Evolutionary conservation across 2,888 invertebrate species (phyloP).

Genomic region (Leptopterna dolabrata): DNA sequence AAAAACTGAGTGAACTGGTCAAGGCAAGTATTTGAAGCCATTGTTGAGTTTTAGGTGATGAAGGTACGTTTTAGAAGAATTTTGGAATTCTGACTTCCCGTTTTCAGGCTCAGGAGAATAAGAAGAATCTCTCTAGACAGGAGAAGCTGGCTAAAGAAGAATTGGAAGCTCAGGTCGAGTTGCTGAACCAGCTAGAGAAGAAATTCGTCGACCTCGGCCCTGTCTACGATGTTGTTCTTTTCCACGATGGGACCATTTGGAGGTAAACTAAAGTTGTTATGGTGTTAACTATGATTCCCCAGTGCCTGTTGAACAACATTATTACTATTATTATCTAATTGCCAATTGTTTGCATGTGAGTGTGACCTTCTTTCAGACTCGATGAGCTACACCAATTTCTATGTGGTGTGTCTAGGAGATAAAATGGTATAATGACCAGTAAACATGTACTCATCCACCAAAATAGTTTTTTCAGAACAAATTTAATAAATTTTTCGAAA

Average conservation of each 20-base stretch:
- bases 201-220: constrained; percentile 89
- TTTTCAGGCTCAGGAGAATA: constrained; percentile 45
- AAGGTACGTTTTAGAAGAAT: no score
- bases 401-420: no score
- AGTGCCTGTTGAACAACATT: background rate
- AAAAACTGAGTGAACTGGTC: constrained; percentile 70
- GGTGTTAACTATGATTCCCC: constrained; percentile 56
- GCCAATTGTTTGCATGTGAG: no score
- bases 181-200: constrained; percentile 85
- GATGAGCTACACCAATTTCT: no score
- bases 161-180: constrained; percentile 85
- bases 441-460: no score
- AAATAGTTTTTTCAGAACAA: no score
- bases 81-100: background rate
- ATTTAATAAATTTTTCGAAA: no score
- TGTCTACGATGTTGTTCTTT: constrained; percentile 92
- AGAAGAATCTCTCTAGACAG: constrained; percentile 24
- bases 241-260: constrained; percentile 93
- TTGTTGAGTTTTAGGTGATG: no score
- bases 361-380: no score
- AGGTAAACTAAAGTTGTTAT: constrained; percentile 68
- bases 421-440: no score
- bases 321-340: no score
- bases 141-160: constrained; percentile 91
- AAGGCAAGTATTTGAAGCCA: constrained; percentile 67